Percentiles rank a stretch among this genome's conserved stretches.
phyloP scores from a whole-genome alignment of 2,888 invertebrate species.

The Neria commutata region DNA sequence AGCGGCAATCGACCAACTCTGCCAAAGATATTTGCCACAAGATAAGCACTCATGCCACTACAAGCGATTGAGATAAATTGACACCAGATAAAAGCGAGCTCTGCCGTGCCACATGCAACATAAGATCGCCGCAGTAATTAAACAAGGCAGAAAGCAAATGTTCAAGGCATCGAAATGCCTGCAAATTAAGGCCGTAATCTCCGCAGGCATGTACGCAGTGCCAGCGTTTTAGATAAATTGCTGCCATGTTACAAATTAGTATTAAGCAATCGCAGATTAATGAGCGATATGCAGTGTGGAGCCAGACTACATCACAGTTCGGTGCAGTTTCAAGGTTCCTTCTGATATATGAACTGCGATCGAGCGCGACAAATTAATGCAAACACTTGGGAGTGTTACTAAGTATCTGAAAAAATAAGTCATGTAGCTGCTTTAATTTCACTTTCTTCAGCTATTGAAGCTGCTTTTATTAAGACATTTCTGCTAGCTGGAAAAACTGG shows the following conservation, averaged over 20 bases:
- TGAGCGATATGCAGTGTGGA: not conserved
- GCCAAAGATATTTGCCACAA: not conserved
- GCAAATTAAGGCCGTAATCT: not conserved
- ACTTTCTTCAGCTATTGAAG: too few species aligned
- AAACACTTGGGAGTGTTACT: too few species aligned
- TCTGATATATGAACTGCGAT: not conserved
- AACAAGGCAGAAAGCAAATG: not conserved
- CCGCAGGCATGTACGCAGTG: too few species aligned
- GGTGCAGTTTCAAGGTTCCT: too few species aligned
- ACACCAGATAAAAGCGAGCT: not conserved
- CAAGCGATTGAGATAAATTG: constrained; percentile 4
- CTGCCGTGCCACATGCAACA: too few species aligned
- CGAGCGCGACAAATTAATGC: not conserved
- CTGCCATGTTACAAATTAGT: not conserved
- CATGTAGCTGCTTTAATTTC: too few species aligned
- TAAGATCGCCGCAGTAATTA: not conserved
- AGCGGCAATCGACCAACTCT: too few species aligned
- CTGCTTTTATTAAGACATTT: too few species aligned
- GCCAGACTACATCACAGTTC: too few species aligned
- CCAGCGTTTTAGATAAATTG: constrained; percentile 1
- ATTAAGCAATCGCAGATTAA: not conserved
- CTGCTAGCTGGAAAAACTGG: too few species aligned
- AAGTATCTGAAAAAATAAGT: too few species aligned
- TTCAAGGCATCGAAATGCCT: not conserved
- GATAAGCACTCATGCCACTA: not conserved